Conservation (phyloP, 1,140 invertebrate species). For the Zaprionus inermis region DNA sequence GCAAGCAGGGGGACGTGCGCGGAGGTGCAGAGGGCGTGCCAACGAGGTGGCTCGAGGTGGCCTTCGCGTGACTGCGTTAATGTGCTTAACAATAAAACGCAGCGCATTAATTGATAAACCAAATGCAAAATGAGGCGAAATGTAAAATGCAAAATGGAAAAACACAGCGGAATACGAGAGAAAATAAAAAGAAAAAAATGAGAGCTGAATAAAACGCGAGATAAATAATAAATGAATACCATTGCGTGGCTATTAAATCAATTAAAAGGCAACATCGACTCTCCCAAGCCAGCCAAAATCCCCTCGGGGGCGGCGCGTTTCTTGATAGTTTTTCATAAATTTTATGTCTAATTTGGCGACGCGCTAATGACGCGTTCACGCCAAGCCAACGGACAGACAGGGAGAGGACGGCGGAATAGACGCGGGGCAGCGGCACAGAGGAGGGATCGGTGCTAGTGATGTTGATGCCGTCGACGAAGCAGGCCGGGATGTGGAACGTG, state of each 20-base stretch:
- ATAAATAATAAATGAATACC: conserved; percentile 16
- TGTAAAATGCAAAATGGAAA: conserved; percentile 8
- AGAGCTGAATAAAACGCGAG: conserved; percentile 6
- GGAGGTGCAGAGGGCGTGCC: background rate
- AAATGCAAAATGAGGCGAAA: conserved; percentile 51
- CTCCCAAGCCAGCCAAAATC: conserved; percentile 13
- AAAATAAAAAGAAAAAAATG: background rate
- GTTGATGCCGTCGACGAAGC: conserved; percentile 12
- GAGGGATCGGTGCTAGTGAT: background rate
- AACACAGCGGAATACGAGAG: background rate
- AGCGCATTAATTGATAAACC: conserved; percentile 79
- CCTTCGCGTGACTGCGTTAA: conserved; percentile 77
- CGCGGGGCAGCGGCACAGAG: background rate
- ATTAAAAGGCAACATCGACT: conserved; percentile 37
- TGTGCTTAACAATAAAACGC: conserved; percentile 82
- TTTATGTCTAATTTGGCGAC: conserved; percentile 51
- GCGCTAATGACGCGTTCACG: conserved; percentile 52
- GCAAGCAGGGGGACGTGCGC: conserved; percentile 14
- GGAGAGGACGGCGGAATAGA: background rate
- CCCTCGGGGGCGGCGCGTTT: conserved; percentile 3
- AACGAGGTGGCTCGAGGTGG: conserved; percentile 26
- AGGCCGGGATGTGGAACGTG: conserved; percentile 11
- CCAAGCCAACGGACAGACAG: conserved; percentile 17
- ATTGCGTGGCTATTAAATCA: conserved; percentile 39
- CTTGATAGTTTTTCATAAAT: conserved; percentile 46